Evolutionary conservation across 1,140 invertebrate species (phyloP).

Genomic region (Nilaparvata lugens): DNA sequence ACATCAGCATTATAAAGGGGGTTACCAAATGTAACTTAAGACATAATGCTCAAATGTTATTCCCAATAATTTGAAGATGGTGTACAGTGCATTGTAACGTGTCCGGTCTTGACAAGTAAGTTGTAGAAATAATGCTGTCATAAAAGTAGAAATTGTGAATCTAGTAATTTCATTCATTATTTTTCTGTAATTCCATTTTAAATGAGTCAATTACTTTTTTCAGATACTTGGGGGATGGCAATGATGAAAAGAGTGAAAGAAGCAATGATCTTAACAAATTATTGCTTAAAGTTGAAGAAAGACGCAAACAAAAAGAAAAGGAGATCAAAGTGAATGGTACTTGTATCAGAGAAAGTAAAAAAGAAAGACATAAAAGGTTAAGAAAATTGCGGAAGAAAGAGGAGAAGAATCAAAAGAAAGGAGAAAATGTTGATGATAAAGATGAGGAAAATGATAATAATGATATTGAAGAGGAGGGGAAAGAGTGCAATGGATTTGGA

Average conservation of each 20-base stretch:
- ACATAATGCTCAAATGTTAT: too few species aligned
- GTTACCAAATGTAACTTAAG: too few species aligned
- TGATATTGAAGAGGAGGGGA: neutral
- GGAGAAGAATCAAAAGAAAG: neutral
- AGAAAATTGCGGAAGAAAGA: neutral
- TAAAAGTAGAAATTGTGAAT: too few species aligned
- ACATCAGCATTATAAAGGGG: too few species aligned
- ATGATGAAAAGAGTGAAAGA: neutral
- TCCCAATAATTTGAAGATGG: too few species aligned
- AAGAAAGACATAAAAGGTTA: neutral
- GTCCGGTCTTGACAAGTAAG: too few species aligned
- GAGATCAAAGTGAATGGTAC: neutral
- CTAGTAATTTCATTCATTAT: too few species aligned
- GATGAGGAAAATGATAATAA: neutral
- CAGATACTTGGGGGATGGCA: constrained; percentile 3
- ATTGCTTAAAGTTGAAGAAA: constrained; percentile 2
- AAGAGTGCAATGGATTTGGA: neutral
- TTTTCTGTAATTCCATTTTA: too few species aligned
- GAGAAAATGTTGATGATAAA: neutral
- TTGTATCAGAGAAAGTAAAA: neutral
- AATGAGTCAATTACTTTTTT: neutral
- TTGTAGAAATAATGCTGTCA: too few species aligned
- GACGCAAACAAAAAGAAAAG: neutral
- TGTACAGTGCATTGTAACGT: too few species aligned
- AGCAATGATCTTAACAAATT: constrained; percentile 1